These are phyloP conservation scores for Drosophila anceps DNA, from an alignment of 2,888 invertebrate genomes.

Conservation along the genomic window DNA sequence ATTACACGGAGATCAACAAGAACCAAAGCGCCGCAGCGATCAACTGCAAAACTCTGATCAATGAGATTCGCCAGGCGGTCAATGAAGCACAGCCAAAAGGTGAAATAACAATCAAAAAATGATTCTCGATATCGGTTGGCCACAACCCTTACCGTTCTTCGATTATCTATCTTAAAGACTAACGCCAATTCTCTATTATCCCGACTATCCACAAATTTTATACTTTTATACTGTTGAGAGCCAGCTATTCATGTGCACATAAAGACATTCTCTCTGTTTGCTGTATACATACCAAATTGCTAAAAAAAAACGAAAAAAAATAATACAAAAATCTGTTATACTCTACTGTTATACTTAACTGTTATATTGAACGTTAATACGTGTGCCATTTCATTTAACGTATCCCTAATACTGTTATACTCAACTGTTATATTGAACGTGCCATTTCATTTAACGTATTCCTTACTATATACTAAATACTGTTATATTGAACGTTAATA, in stretches of 20 bases:
- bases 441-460: neutral
- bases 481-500: conserved; percentile 48
- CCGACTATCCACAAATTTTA: conserved; percentile 6
- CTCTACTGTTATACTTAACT: conserved; percentile 23
- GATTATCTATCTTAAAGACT: conserved; percentile 33
- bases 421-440: conserved; percentile 3
- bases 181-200: conserved; percentile 27
- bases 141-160: conserved; percentile 10
- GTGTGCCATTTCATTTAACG: conserved; percentile 11
- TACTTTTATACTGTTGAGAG: conserved; percentile 16
- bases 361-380: conserved; percentile 8
- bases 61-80: conserved; percentile 95
- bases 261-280: conserved; percentile 11
- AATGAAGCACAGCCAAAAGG: conserved; percentile 95
- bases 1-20: conserved; percentile 88
- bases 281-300: conserved; percentile 16
- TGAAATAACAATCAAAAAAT: conserved; percentile 83
- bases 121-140: conserved; percentile 22
- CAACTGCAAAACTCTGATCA: conserved; percentile 92
- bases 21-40: conserved; percentile 89
- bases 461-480: conserved; percentile 1
- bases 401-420: conserved; percentile 6
- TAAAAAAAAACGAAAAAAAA: neutral
- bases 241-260: conserved; percentile 46
- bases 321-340: conserved; percentile 29